Percentiles rank a stretch among this genome's conserved stretches.
Conservation (phyloP, 2,888 invertebrate genomes). For the Brachyptera risi region DNA sequence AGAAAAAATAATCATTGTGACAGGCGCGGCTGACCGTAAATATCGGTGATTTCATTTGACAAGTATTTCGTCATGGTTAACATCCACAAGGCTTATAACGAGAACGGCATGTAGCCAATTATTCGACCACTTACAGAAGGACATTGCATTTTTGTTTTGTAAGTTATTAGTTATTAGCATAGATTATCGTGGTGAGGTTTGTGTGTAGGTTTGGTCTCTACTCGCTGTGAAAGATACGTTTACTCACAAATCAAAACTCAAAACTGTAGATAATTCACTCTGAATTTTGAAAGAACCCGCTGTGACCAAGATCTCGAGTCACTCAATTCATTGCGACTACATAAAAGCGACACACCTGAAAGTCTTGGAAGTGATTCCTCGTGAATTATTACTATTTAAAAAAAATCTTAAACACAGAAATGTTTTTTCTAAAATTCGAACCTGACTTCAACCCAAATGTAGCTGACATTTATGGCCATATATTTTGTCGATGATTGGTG, state of each 20-base stretch:
- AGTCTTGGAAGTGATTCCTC: neutral
- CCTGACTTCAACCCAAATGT: constrained; percentile 34
- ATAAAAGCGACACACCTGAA: constrained; percentile 7
- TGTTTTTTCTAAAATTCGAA: constrained; percentile 3
- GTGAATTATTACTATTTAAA: constrained; percentile 12
- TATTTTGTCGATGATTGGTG: constrained; percentile 33
- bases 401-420: neutral
- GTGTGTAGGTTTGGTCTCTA: constrained; percentile 11
- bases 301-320: constrained; percentile 31
- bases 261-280: constrained; percentile 31
- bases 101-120: constrained; percentile 30
- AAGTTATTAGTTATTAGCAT: constrained; percentile 23
- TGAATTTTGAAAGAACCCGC: constrained; percentile 28
- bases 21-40: too few relatives aligned
- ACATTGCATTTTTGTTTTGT: constrained; percentile 5
- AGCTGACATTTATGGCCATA: constrained; percentile 33
- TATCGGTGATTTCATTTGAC: too few relatives aligned
- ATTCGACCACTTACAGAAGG: constrained; percentile 24
- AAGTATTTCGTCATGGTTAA: too few relatives aligned
- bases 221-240: constrained; percentile 6
- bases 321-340: constrained; percentile 22
- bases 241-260: constrained; percentile 11
- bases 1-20: too few relatives aligned
- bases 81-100: too few relatives aligned
- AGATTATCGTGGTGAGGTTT: constrained; percentile 19